Base-by-base conservation (phyloP, 2,797 vertebrate genomes). In the Ctenochaetus hawaiiensis region DNA sequence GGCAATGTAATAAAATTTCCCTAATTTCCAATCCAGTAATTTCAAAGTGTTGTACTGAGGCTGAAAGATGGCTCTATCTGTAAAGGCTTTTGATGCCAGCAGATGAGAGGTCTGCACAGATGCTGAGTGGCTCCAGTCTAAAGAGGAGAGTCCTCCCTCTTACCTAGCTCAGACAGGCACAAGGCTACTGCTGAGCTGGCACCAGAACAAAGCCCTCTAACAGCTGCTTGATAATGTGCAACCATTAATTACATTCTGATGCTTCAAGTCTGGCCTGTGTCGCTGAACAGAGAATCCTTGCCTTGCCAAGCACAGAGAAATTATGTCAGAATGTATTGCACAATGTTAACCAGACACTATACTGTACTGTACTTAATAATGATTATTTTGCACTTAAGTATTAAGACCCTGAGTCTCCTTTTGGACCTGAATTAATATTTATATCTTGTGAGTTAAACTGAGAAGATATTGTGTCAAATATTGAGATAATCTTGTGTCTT, bases 161-260 rank as follows among this genome's bases (percentile, higher is more conserved):
- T 84, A 80, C 86, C 82, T 78, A 49, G 80, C 70, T 49, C 81
- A 86, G 86, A 81, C 83, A 81, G 67, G 67, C 87, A 84, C 67
- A 1, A 43, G 83, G 67, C 80, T 77, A 69, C 83, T 86, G 86
- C 88, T 83, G 81, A 77, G 76, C 87, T 91, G 85, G 90, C 89
- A 86, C 65, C 80, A 76, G 85, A 91, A 92, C 90, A 93, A 91
- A 94, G 90, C 82, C 47, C 74, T 82, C 75, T 48, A 89, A 91
- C 93, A 94, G 92, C 93, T 95, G 93, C 86, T 89, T 92, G 90
- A 93, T 93, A 91, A 94, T 90, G 87, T 84, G 84, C 83, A 93
- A 86, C 90, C 86, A 94, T 94, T 93, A 93, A 94, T 92, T 94
- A 91, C 87, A 87, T 87, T 89, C 87, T 91, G 88, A 93, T 89